A percentile compares a stretch with the other conserved stretches of the same genome.
Conservation (phyloP, 2,888 invertebrate species). For the Ernsta delagoae region DNA sequence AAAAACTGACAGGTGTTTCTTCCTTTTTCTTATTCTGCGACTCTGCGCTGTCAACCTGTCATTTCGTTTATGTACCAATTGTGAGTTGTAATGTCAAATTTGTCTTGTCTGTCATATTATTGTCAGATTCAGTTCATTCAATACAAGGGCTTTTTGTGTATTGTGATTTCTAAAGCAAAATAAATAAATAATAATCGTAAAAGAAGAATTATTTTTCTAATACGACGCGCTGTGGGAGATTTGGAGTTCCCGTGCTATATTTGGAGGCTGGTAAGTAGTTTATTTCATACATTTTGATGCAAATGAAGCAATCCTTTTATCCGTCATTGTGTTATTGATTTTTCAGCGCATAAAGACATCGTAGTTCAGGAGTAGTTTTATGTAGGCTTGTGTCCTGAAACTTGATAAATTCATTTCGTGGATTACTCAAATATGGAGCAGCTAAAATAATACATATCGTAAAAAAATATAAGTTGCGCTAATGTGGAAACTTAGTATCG, state of each 20-base stretch:
- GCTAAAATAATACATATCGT: not conserved
- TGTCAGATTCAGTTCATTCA: too few relatives aligned
- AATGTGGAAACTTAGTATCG: not conserved
- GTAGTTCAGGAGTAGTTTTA: not conserved
- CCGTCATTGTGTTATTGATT: constrained; percentile 37
- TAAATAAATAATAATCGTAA: constrained; percentile 36
- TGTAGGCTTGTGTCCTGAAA: not conserved
- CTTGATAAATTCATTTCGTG: not conserved
- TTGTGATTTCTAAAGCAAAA: constrained; percentile 27
- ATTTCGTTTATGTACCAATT: too few relatives aligned
- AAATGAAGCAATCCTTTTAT: constrained; percentile 3
- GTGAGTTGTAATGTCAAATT: too few relatives aligned
- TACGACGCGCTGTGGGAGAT: not conserved
- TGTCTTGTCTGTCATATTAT: too few relatives aligned
- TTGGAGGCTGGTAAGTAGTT: constrained; percentile 13
- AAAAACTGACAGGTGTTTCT: too few relatives aligned
- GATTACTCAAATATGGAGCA: not conserved
- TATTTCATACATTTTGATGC: not conserved
- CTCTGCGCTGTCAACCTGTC: too few relatives aligned
- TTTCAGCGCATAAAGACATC: constrained; percentile 34
- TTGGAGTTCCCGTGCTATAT: not conserved
- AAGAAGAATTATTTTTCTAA: not conserved
- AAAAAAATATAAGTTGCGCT: not conserved
- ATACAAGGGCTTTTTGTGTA: constrained; percentile 7
- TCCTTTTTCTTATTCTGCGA: too few relatives aligned